phyloP scores from a whole-genome alignment of 1,140 invertebrate species.

The Hyles euphorbiae region DNA sequence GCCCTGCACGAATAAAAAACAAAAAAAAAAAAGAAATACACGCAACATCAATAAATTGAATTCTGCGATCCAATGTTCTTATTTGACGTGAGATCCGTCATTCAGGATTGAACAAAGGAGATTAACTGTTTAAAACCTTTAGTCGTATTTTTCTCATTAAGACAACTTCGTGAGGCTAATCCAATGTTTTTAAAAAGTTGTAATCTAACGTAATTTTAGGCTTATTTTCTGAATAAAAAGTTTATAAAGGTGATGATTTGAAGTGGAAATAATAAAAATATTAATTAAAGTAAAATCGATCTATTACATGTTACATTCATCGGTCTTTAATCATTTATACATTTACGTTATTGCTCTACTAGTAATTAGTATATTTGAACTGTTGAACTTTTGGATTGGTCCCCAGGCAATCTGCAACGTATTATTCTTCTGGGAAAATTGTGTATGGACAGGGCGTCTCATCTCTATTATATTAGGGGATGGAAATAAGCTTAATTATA shows the following conservation, averaged over 20 bases:
- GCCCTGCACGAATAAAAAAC: no score
- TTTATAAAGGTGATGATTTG: background rate
- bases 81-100: constrained; percentile 18
- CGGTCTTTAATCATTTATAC: background rate
- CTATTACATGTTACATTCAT: background rate
- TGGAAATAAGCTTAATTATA: no score
- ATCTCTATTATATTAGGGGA: no score
- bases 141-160: constrained; percentile 17
- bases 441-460: no score
- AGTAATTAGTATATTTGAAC: no score
- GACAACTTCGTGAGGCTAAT: constrained; percentile 20
- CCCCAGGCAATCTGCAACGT: no score
- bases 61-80: background rate
- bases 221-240: background rate
- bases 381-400: no score
- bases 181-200: constrained; percentile 13
- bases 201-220: background rate
- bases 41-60: no score
- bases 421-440: no score
- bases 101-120: constrained; percentile 22
- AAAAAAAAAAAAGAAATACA: no score
- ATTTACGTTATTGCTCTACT: no score
- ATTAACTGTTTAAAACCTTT: constrained; percentile 22
- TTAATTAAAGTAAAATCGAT: background rate
- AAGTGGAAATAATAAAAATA: background rate